Evolutionary conservation across 1,140 invertebrate genomes (phyloP).

Genomic region (Xylocopa sonorina): DNA sequence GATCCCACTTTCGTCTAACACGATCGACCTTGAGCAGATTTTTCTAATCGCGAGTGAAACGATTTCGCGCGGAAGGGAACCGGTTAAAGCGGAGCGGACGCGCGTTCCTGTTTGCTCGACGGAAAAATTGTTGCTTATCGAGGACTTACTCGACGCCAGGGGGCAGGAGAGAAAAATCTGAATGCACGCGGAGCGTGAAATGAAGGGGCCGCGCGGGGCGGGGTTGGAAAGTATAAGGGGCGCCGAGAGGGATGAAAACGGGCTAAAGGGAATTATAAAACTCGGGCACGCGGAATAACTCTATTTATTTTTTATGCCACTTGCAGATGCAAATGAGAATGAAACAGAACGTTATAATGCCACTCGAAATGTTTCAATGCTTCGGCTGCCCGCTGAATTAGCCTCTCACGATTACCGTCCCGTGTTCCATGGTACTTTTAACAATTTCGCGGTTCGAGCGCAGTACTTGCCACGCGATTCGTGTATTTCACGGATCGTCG

Average conservation of each 20-base stretch:
- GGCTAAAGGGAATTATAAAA: constrained; percentile 3
- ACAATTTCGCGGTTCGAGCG: too few species aligned
- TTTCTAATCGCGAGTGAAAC: too few species aligned
- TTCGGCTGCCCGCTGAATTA: constrained; percentile 3
- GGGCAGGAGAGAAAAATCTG: too few species aligned
- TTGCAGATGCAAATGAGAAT: constrained; percentile 17
- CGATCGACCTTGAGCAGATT: too few species aligned
- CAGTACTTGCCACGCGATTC: too few species aligned
- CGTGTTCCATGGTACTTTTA: not conserved
- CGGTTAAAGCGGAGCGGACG: not conserved
- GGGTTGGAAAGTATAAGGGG: constrained; percentile 25
- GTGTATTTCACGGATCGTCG: too few species aligned
- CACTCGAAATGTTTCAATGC: constrained; percentile 5
- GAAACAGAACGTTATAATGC: constrained; percentile 11
- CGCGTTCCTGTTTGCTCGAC: not conserved
- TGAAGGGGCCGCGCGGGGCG: constrained; percentile 3
- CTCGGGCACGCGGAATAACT: constrained; percentile 1
- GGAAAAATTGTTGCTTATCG: constrained; percentile 7
- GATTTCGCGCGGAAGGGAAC: not conserved
- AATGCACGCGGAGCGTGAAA: constrained; percentile 32
- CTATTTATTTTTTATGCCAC: constrained; percentile 26
- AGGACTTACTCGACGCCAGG: constrained; percentile 4
- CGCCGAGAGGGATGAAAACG: not conserved
- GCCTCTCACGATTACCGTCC: not conserved
- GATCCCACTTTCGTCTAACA: too few species aligned